Percentiles rank a stretch among this genome's conserved stretches.
These are phyloP conservation scores for Capitulum mitella DNA, from an alignment of 2,888 invertebrate genomes.

Conservation along the genomic window DNA sequence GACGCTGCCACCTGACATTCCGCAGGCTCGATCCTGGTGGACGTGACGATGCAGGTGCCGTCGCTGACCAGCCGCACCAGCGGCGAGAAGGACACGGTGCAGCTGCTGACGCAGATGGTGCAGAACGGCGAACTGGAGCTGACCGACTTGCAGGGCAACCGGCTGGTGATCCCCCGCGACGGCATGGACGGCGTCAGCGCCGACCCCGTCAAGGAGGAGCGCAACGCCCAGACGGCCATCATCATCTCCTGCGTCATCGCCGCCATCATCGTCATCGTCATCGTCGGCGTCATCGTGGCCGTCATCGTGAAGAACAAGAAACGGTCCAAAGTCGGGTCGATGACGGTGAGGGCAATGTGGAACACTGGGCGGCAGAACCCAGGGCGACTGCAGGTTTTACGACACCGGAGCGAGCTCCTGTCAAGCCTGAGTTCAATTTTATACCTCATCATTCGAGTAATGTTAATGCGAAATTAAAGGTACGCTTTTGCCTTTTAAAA, in stretches of 20 bases:
- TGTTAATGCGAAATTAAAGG: too few relatives aligned
- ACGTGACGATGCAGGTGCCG: background rate
- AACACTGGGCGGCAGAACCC: too few relatives aligned
- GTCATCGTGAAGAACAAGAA: conserved; percentile 7
- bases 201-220: background rate
- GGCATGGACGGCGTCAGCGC: background rate
- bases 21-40: background rate
- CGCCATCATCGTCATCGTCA: background rate
- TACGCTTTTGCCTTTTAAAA: too few relatives aligned
- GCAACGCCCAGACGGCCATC: background rate
- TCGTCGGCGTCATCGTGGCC: conserved; percentile 1
- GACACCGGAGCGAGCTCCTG: too few relatives aligned
- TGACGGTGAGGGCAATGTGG: background rate
- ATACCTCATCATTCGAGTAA: too few relatives aligned
- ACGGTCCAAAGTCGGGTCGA: background rate
- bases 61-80: background rate
- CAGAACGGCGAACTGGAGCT: background rate
- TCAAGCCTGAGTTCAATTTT: too few relatives aligned
- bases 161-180: conserved; percentile 3
- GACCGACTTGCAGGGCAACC: conserved; percentile 16
- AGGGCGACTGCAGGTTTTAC: too few relatives aligned
- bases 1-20: background rate
- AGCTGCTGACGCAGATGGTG: background rate
- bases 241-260: conserved; percentile 3
- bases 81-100: background rate